Base-by-base conservation (phyloP, 1,140 invertebrate genomes). In the Eciton burchellii region DNA sequence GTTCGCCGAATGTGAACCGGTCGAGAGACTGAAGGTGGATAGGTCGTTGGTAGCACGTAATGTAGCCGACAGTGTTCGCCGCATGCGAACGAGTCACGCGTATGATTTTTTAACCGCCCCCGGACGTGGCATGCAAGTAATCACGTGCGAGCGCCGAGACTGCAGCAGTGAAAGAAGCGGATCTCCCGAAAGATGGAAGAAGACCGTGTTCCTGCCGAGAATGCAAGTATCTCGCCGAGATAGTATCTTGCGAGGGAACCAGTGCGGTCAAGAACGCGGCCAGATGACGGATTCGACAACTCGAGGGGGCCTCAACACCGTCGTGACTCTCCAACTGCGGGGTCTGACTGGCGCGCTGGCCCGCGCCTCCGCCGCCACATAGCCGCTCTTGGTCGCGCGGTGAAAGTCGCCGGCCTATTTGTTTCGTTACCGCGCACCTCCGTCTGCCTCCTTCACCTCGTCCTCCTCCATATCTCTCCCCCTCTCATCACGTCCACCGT, bases 341-440 rank as follows among this genome's bases (percentile, higher is more conserved):
- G 79, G 84, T 86, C 81, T 83, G 83, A 52, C 71, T 79, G 65
- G n/a, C 82, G 47, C 70, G 60, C 72, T 84, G 84, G 21, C 29
- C 74, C 16, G 35, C 62, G 49, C 62, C 41, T 88, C 84, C 83
- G 82, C 79, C 83, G 84, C 79, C 84, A 82, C 79, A 21, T 26
- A 66, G 81, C 29, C 85, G 85, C 71, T 87, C 85, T 87, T 82
- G 85, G 85, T 79, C 77, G 83, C 65, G 72, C 71, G 92, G 92
- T 92, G 92, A 92, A 93, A 93, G 92, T 93, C 92, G 89, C 90
- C 92, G 92, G 92, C 91, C 92, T 93, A 92, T 92, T 93, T 92
- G 91, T 91, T 91, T 92, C 89, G 87, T 90, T 88, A 77, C 90
- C 84, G 82, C 84, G 45, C 35, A 56, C 24, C 62, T 83, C 52